Conservation (phyloP, 2,888 invertebrate species). For the Charanyca ferruginea region DNA sequence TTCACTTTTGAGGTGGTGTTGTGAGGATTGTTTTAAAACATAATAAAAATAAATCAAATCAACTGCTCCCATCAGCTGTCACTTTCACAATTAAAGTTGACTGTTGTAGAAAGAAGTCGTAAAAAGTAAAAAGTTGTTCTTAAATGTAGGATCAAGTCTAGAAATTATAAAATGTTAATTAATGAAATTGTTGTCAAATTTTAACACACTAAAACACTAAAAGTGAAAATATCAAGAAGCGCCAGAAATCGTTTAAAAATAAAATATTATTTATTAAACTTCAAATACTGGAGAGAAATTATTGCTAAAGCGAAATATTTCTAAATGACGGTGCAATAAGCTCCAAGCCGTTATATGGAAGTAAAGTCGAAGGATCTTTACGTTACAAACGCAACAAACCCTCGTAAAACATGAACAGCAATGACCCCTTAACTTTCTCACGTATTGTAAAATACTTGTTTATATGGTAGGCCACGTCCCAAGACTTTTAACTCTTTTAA, state of each 20-base stretch:
- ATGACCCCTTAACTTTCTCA: slow-evolving; percentile 74
- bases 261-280: too few relatives aligned
- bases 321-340: slow-evolving; percentile 4
- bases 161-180: slow-evolving; percentile 8
- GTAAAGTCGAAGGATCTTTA: slow-evolving; percentile 35
- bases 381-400: slow-evolving; percentile 66
- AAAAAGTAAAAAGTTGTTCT: neutral
- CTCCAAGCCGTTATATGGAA: slow-evolving; percentile 44
- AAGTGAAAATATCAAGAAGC: neutral
- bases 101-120: neutral
- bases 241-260: too few relatives aligned
- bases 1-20: neutral
- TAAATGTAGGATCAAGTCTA: neutral
- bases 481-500: slow-evolving; percentile 71
- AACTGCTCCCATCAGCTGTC: neutral
- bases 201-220: neutral
- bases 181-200: neutral
- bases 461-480: slow-evolving; percentile 64
- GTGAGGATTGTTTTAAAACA: slow-evolving; percentile 6
- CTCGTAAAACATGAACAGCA: slow-evolving; percentile 73
- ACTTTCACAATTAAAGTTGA: slow-evolving; percentile 9
- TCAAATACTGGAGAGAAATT: neutral
- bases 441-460: slow-evolving; percentile 68
- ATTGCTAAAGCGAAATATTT: neutral
- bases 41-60: slow-evolving; percentile 9